Percentiles rank a stretch among this genome's conserved stretches.
Conservation (phyloP, 2,113 vertebrate species). For the Thryonomys swinderianus region DNA sequence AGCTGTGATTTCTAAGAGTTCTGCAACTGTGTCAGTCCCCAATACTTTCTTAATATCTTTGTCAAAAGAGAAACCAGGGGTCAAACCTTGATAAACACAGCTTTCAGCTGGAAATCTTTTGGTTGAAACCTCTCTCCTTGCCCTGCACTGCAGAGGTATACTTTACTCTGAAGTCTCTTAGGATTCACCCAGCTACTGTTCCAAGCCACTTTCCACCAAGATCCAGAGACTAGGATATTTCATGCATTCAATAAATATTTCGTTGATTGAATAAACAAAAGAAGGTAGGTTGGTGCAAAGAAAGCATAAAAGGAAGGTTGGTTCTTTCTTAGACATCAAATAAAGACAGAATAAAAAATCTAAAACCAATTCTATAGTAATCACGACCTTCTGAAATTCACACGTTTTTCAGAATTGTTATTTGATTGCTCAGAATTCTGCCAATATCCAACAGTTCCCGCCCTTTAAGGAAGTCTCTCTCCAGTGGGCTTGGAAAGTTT, state of each 20-base stretch:
- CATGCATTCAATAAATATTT: not conserved
- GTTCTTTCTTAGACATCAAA: not conserved
- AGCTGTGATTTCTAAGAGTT: constrained; percentile 73
- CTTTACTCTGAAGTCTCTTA: not conserved
- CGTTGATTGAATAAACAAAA: not conserved
- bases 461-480: not conserved
- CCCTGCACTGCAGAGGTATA: not conserved
- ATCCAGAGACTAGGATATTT: not conserved
- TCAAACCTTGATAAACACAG: constrained; percentile 25
- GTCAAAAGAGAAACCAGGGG: constrained; percentile 40
- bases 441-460: not conserved
- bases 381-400: not conserved
- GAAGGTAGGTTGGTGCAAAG: not conserved
- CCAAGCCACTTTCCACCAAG: not conserved
- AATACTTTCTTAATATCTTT: constrained; percentile 48
- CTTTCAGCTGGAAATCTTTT: not conserved
- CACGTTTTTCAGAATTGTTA: not conserved
- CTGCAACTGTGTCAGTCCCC: constrained; percentile 47
- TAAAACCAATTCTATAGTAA: not conserved
- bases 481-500: not conserved
- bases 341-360: not conserved
- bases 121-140: not conserved
- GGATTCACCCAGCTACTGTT: not conserved
- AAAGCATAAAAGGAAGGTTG: not conserved
- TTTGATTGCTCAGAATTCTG: not conserved